These are phyloP conservation scores for Brevimyrus niger DNA, from an alignment of 2,113 vertebrate genomes.

Conservation along the genomic window DNA sequence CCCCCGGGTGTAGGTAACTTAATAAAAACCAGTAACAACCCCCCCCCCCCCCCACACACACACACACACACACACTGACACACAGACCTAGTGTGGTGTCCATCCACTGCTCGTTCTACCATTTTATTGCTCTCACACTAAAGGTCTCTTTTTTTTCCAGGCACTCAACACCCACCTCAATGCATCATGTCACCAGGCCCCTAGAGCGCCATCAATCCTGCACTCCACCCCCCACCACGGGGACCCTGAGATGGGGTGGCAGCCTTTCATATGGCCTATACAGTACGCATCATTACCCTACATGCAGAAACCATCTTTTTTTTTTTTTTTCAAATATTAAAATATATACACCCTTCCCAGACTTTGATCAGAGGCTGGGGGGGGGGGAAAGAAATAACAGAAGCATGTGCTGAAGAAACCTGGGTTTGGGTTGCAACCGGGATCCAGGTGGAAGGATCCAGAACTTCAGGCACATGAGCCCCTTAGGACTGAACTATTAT, in stretches of 20 bases:
- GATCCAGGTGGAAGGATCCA: background rate
- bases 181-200: slow-evolving; percentile 53
- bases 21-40: background rate
- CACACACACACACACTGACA: too few relatives aligned
- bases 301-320: slow-evolving; percentile 44
- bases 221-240: slow-evolving; percentile 39
- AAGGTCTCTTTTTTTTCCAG: background rate
- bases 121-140: background rate
- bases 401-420: background rate
- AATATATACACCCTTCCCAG: slow-evolving; percentile 28
- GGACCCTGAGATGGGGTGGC: slow-evolving; percentile 52
- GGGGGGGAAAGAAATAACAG: background rate
- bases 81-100: background rate
- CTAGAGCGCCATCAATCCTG: slow-evolving; percentile 58
- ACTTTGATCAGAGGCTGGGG: background rate
- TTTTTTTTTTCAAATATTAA: slow-evolving; percentile 14
- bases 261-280: slow-evolving; percentile 47
- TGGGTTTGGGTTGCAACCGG: background rate
- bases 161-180: slow-evolving; percentile 9
- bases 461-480: background rate
- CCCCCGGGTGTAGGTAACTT: background rate
- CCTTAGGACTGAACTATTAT: background rate
- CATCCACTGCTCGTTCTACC: background rate
- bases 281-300: slow-evolving; percentile 60
- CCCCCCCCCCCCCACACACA: background rate